Evolutionary conservation across 2,888 invertebrate genomes (phyloP).

Genomic region (Aspidiotus rigidus): DNA sequence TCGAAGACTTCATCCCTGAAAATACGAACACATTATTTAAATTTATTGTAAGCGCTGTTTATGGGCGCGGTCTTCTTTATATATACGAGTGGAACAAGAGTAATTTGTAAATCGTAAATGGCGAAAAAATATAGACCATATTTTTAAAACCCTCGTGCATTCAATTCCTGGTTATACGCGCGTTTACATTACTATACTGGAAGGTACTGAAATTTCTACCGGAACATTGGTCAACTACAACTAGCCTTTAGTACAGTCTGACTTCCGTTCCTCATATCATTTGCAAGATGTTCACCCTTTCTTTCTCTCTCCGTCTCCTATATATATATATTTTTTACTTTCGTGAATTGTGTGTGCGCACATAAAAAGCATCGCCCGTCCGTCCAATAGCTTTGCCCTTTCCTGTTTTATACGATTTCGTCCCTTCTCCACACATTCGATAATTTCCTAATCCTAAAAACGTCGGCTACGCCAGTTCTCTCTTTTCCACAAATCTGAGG

Average conservation of each 20-base stretch:
- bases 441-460: conserved; percentile 29
- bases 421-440: conserved; percentile 21
- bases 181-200: conserved; percentile 14
- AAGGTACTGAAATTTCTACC: conserved; percentile 27
- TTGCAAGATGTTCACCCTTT: conserved; percentile 8
- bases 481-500: conserved; percentile 6
- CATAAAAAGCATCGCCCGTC: conserved; percentile 23
- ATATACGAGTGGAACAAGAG: conserved; percentile 14
- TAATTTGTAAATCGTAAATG: conserved; percentile 17
- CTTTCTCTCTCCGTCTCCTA: conserved; percentile 7
- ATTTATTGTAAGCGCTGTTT: no score
- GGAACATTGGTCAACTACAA: conserved; percentile 31
- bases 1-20: no score
- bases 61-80: no score
- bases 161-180: neutral
- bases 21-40: no score
- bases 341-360: conserved; percentile 13
- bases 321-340: neutral
- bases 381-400: conserved; percentile 25
- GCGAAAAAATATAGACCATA: conserved; percentile 14
- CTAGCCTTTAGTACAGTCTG: conserved; percentile 27
- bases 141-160: conserved; percentile 18
- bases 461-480: neutral
- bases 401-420: conserved; percentile 21
- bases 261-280: conserved; percentile 32